Percentiles rank a stretch among this genome's conserved stretches.
Conservation (phyloP, 1,140 invertebrate species). For the Camponotus pennsylvanicus region DNA sequence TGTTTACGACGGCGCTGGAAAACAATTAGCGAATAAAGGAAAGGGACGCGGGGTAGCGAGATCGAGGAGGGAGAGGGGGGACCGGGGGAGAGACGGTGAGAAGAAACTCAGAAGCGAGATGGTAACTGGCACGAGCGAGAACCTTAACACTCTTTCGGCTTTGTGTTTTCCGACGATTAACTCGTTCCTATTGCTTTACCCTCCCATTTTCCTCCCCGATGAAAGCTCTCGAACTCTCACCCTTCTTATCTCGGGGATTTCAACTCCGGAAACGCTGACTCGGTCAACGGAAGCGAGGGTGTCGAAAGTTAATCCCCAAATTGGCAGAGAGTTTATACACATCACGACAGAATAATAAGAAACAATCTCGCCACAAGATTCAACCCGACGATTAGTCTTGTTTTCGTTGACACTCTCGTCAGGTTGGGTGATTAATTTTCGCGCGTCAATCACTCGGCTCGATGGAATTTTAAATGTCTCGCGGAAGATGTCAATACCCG, state of each 20-base stretch:
- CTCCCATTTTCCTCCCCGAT: background rate
- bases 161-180: constrained; percentile 72
- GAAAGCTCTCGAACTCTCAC: constrained; percentile 60
- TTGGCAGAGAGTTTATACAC: constrained; percentile 41
- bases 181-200: constrained; percentile 56
- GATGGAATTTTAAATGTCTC: background rate
- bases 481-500: background rate
- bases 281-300: constrained; percentile 43
- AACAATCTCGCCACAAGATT: constrained; percentile 49
- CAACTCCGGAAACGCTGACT: constrained; percentile 67
- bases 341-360: constrained; percentile 49
- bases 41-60: constrained; percentile 2
- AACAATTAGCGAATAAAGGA: constrained; percentile 55
- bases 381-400: constrained; percentile 30
- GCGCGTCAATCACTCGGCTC: background rate
- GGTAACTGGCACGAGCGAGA: constrained; percentile 42
- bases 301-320: constrained; percentile 69
- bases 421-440: background rate
- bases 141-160: constrained; percentile 62
- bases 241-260: constrained; percentile 6
- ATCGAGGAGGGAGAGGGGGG: too few relatives aligned
- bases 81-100: background rate
- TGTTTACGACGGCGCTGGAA: constrained; percentile 58
- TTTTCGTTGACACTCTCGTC: constrained; percentile 9
- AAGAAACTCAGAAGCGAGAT: constrained; percentile 8